Percentiles rank a stretch among this genome's conserved stretches.
These are phyloP conservation scores for Aporophyla lueneburgensis DNA, from an alignment of 2,888 invertebrate genomes.

Conservation along the genomic window DNA sequence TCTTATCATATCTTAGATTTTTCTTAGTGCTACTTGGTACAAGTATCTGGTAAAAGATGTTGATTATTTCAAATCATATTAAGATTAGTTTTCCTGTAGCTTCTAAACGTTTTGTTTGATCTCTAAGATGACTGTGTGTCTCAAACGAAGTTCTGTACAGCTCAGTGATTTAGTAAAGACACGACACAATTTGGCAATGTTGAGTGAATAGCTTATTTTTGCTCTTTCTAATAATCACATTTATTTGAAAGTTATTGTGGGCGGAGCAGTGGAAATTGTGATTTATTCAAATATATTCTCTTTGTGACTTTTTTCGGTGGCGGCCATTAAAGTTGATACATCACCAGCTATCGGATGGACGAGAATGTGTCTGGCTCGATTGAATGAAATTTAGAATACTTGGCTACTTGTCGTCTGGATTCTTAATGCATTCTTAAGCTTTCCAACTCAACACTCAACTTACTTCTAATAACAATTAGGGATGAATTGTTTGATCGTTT, in stretches of 20 bases:
- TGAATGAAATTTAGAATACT: slow-evolving; percentile 36
- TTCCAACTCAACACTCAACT: neutral
- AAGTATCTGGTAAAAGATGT: neutral
- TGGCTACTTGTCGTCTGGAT: slow-evolving; percentile 10
- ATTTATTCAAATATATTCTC: slow-evolving; percentile 74
- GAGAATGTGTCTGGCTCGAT: slow-evolving; percentile 48
- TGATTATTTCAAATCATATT: neutral
- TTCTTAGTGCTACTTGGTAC: neutral
- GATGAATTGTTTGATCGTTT: neutral
- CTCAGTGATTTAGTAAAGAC: slow-evolving; percentile 79
- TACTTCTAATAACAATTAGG: neutral
- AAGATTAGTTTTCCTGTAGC: slow-evolving; percentile 2
- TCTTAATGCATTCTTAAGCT: neutral
- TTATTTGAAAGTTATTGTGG: slow-evolving; percentile 77
- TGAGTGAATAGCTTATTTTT: slow-evolving; percentile 79
- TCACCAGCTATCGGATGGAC: slow-evolving; percentile 62
- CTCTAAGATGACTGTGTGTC: slow-evolving; percentile 42
- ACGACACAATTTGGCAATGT: slow-evolving; percentile 81
- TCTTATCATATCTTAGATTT: neutral
- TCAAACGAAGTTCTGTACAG: slow-evolving; percentile 69
- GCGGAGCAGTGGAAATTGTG: slow-evolving; percentile 73
- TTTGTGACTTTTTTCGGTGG: slow-evolving; percentile 71
- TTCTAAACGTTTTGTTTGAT: slow-evolving; percentile 38
- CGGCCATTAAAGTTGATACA: slow-evolving; percentile 66
- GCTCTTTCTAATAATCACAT: slow-evolving; percentile 78